Evolutionary conservation across 2,797 vertebrate genomes (phyloP).

Genomic region (Hydrophis major): DNA sequence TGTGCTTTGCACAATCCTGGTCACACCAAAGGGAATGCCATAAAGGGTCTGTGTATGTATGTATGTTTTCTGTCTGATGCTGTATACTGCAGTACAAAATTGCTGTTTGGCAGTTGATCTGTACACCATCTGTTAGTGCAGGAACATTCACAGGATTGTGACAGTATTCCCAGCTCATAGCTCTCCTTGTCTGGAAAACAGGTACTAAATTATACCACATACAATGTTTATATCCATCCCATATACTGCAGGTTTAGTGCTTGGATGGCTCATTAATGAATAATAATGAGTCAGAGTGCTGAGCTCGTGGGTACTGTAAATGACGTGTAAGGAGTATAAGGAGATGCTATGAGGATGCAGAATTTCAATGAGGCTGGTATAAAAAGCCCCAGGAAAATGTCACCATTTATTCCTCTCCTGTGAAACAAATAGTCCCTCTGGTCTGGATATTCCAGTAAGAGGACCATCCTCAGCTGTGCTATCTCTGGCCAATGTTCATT

Average conservation of each 20-base stretch:
- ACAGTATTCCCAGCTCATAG: background rate
- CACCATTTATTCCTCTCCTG: background rate
- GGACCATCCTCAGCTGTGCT: background rate
- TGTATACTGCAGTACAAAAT: background rate
- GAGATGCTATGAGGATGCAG: slow-evolving; percentile 54
- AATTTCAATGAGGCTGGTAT: slow-evolving; percentile 63
- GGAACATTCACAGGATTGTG: accelerated
- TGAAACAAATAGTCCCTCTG: background rate
- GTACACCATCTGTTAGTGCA: accelerated
- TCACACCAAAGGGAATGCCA: background rate
- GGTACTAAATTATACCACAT: slow-evolving; percentile 37
- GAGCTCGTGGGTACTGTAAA: slow-evolving; percentile 69
- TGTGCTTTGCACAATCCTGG: background rate
- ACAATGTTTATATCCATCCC: slow-evolving; percentile 49
- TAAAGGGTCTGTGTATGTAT: background rate
- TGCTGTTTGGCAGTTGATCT: background rate
- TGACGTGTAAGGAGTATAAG: slow-evolving; percentile 54
- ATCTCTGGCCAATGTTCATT: background rate
- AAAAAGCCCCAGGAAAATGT: background rate
- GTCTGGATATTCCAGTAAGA: background rate
- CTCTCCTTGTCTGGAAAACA: background rate
- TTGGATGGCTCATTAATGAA: slow-evolving; percentile 73
- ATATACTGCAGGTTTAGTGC: slow-evolving; percentile 64
- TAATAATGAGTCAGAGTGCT: slow-evolving; percentile 72
- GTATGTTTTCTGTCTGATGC: background rate